A percentile compares a stretch with the other conserved stretches of the same genome.
Evolutionary conservation across 1,140 invertebrate species (phyloP).

Genomic region (Drosophila obscura): DNA sequence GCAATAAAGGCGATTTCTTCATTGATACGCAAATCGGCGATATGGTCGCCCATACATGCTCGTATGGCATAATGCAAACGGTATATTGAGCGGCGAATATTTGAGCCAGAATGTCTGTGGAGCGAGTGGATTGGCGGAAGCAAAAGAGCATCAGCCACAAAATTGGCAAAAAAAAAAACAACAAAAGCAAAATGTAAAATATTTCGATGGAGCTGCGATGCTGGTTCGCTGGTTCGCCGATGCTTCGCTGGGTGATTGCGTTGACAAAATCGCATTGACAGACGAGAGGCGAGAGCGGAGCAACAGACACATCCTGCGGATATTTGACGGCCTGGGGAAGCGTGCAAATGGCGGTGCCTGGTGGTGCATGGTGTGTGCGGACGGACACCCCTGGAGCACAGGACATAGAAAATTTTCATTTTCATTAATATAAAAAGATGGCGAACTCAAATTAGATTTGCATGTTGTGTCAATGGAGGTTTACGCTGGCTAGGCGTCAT

Average conservation of each 20-base stretch:
- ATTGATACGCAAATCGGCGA: slow-evolving; percentile 76
- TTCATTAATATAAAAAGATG: slow-evolving; percentile 61
- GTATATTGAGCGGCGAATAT: slow-evolving; percentile 50
- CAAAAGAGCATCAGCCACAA: slow-evolving; percentile 43
- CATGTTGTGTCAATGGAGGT: slow-evolving; percentile 47
- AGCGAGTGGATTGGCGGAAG: slow-evolving; percentile 3
- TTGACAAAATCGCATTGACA: slow-evolving; percentile 76
- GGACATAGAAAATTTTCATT: slow-evolving; percentile 18
- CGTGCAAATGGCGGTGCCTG: slow-evolving; percentile 15
- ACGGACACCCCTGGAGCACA: slow-evolving; percentile 36
- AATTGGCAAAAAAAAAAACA: slow-evolving; percentile 39
- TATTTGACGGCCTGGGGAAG: slow-evolving; percentile 53
- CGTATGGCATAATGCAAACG: slow-evolving; percentile 48
- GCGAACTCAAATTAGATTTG: slow-evolving; percentile 65
- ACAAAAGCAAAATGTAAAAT: slow-evolving; percentile 57
- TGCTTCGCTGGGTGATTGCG: slow-evolving; percentile 60
- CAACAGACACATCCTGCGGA: slow-evolving; percentile 68
- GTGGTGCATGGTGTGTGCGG: slow-evolving; percentile 17
- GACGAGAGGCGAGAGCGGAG: slow-evolving; percentile 13
- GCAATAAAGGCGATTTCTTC: slow-evolving; percentile 72
- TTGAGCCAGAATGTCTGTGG: slow-evolving; percentile 19
- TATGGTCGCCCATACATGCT: slow-evolving; percentile 45
- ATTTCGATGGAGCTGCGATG: slow-evolving; percentile 38
- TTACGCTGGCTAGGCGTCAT: slow-evolving; percentile 29
- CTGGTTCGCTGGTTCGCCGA: slow-evolving; percentile 21